A percentile compares a stretch with the other conserved stretches of the same genome.
Evolutionary conservation across 2,888 invertebrate species (phyloP).

Genomic region (Parapristionchus giblindavisi): DNA sequence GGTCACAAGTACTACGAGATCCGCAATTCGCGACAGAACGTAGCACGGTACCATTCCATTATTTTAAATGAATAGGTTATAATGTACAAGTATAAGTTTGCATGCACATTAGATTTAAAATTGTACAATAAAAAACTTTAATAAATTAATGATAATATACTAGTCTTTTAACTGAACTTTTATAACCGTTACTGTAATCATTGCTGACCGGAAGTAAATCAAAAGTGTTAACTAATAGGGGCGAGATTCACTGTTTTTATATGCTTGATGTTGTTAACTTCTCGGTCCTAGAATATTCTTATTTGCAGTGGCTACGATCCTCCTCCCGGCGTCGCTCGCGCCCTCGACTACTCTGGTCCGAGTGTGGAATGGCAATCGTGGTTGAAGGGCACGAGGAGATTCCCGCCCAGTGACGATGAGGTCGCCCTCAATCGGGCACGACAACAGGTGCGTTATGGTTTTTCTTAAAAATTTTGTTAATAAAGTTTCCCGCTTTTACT

Average conservation of each 20-base stretch:
- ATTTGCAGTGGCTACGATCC: conserved; percentile 63
- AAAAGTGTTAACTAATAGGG: too few relatives aligned
- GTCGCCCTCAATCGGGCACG: conserved; percentile 57
- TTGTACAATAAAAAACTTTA: too few relatives aligned
- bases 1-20: conserved; percentile 66
- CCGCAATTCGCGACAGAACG: conserved; percentile 52
- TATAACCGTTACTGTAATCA: background rate
- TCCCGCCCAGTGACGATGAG: conserved; percentile 66
- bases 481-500: background rate
- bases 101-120: too few relatives aligned
- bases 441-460: conserved; percentile 56
- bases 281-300: background rate
- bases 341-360: conserved; percentile 45
- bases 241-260: too few relatives aligned
- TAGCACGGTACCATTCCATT: conserved; percentile 42
- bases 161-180: too few relatives aligned
- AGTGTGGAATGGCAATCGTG: conserved; percentile 66
- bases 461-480: background rate
- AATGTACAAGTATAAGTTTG: too few relatives aligned
- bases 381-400: conserved; percentile 62
- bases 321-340: conserved; percentile 39
- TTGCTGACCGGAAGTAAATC: too few relatives aligned
- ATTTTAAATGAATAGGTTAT: too few relatives aligned
- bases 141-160: too few relatives aligned
- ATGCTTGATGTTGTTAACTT: background rate